Conservation (phyloP, 2,888 invertebrate species). For the Athalia circularis region DNA sequence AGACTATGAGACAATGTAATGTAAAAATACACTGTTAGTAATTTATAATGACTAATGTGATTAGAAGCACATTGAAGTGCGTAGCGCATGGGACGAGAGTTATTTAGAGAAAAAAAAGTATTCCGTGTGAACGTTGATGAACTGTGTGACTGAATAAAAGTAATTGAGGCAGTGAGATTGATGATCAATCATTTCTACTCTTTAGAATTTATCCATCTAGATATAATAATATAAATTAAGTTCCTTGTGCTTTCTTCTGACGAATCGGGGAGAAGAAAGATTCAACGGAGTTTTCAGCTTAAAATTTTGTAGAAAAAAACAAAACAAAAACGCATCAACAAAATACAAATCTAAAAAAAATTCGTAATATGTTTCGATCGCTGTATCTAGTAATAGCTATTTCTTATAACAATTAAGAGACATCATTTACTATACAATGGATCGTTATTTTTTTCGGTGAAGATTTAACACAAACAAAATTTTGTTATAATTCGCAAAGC, state of each 20-base stretch:
- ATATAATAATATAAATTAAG: slow-evolving; percentile 32
- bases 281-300: background rate
- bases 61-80: slow-evolving; percentile 58
- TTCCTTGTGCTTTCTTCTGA: slow-evolving; percentile 43
- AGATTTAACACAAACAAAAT: slow-evolving; percentile 11
- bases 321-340: background rate
- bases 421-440: slow-evolving; percentile 23
- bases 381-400: slow-evolving; percentile 31
- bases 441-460: background rate
- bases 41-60: slow-evolving; percentile 71
- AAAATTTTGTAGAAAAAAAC: background rate
- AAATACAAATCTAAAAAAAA: background rate
- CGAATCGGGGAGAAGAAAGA: slow-evolving; percentile 19
- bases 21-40: slow-evolving; percentile 57
- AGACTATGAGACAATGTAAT: slow-evolving; percentile 43
- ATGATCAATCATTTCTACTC: slow-evolving; percentile 18
- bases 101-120: slow-evolving; percentile 43
- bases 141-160: slow-evolving; percentile 36
- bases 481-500: slow-evolving; percentile 15
- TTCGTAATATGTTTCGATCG: background rate
- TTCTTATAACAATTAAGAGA: slow-evolving; percentile 36
- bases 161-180: slow-evolving; percentile 37
- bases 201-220: slow-evolving; percentile 28
- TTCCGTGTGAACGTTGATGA: slow-evolving; percentile 50
- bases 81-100: slow-evolving; percentile 48